A percentile compares a stretch with the other conserved stretches of the same genome.
Conservation (phyloP, 2,797 vertebrate genomes). For the Champsocephalus esox region DNA sequence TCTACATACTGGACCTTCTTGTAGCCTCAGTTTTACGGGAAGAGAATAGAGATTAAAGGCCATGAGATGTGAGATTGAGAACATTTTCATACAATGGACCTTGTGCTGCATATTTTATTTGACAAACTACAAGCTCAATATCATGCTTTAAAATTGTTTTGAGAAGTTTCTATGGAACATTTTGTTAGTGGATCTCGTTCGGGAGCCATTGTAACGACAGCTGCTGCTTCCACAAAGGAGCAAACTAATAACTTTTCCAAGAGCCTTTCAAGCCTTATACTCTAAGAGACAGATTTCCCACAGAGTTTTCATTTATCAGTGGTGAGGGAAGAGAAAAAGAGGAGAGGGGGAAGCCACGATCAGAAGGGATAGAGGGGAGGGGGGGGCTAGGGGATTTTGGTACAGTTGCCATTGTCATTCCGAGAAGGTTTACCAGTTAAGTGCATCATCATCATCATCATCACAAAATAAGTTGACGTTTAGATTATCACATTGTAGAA, state of each 20-base stretch:
- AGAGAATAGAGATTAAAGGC: not conserved
- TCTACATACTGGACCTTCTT: not conserved
- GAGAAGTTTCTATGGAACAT: not conserved
- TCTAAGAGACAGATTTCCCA: conserved; percentile 22
- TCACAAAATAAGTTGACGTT: conserved; percentile 62
- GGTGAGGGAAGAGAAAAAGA: conserved; percentile 41
- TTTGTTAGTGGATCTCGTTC: not conserved
- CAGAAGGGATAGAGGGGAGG: not conserved
- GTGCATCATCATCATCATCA: conserved; percentile 75
- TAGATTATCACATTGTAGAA: conserved; percentile 86
- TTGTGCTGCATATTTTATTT: not conserved
- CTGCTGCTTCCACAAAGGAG: not conserved
- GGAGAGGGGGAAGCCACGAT: conserved; percentile 27
- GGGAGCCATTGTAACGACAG: no score
- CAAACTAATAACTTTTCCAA: not conserved
- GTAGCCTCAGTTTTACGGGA: no score
- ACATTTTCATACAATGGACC: not conserved
- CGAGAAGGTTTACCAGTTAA: conserved; percentile 75
- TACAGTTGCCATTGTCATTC: conserved; percentile 76
- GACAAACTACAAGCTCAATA: not conserved
- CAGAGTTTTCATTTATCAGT: conserved; percentile 47
- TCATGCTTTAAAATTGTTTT: not conserved
- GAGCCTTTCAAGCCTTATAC: not conserved
- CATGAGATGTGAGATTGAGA: not conserved
- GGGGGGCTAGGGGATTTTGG: conserved; percentile 63